Evolutionary conservation across 1,140 invertebrate genomes (phyloP).

Genomic region (Anoplolepis gracilipes): DNA sequence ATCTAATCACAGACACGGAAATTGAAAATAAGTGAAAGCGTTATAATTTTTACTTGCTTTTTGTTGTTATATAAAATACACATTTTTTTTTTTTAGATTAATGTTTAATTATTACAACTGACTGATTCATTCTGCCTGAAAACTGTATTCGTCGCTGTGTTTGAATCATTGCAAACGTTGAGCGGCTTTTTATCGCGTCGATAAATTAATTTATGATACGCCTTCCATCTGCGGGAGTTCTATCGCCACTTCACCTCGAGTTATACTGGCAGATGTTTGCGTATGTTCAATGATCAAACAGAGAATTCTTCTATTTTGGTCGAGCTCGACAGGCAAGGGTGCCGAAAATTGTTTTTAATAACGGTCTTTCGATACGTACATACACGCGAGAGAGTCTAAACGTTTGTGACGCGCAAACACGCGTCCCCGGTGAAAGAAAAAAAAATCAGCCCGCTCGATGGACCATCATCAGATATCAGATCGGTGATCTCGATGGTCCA

Average conservation of each 20-base stretch:
- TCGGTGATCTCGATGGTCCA: slow-evolving; percentile 12
- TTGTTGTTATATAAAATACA: not conserved
- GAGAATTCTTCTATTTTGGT: slow-evolving; percentile 65
- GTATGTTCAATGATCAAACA: slow-evolving; percentile 39
- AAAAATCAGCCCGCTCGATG: slow-evolving; percentile 14
- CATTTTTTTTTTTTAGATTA: not conserved
- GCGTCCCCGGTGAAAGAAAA: slow-evolving; percentile 7
- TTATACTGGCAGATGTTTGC: slow-evolving; percentile 6
- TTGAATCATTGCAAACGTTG: not conserved
- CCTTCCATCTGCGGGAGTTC: not conserved
- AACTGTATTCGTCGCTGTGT: too few relatives aligned
- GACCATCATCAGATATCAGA: slow-evolving; percentile 18
- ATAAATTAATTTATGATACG: slow-evolving; percentile 18
- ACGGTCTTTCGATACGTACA: not conserved
- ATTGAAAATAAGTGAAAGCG: not conserved
- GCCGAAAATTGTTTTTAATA: slow-evolving; percentile 65
- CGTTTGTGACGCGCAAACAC: slow-evolving; percentile 20
- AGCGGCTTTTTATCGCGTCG: slow-evolving; percentile 13
- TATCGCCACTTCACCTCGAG: slow-evolving; percentile 12
- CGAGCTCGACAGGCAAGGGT: slow-evolving; percentile 22
- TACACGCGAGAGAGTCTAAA: not conserved
- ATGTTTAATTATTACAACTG: not conserved
- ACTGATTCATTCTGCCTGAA: not conserved
- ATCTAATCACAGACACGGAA: not conserved
- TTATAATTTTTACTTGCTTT: not conserved